A percentile compares a stretch with the other conserved stretches of the same genome.
Evolutionary conservation across 2,113 vertebrate species (phyloP).

Genomic region (Corythornis vintsioides): DNA sequence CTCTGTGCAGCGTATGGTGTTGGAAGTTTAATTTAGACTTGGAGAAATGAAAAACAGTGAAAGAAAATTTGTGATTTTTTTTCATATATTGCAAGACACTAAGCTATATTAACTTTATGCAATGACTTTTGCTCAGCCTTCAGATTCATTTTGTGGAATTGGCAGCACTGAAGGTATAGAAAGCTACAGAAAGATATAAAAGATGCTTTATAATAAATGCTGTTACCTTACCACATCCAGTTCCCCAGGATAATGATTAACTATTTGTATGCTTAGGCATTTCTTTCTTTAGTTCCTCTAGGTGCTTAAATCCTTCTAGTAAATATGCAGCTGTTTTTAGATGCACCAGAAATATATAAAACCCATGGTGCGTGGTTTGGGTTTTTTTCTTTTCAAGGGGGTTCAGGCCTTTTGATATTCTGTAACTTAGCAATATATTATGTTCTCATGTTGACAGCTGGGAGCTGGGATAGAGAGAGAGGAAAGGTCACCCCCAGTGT

Average conservation of each 20-base stretch:
- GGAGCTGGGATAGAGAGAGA: background rate
- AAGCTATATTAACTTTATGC: slow-evolving; percentile 49
- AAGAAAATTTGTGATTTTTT: slow-evolving; percentile 16
- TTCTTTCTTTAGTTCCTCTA: background rate
- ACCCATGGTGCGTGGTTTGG: rapidly evolving
- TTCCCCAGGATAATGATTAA: background rate
- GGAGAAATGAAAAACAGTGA: slow-evolving; percentile 46
- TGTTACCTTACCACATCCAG: background rate
- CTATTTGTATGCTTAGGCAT: background rate
- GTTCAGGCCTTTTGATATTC: background rate
- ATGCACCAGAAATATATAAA: background rate
- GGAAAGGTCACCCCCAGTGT: background rate
- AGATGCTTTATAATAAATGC: slow-evolving; percentile 4
- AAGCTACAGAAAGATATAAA: background rate
- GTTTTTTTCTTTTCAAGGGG: background rate
- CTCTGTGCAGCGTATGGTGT: background rate
- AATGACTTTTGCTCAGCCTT: slow-evolving; percentile 15
- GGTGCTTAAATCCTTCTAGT: background rate
- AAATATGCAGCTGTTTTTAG: background rate
- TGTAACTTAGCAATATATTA: background rate
- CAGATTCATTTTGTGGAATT: slow-evolving; percentile 30
- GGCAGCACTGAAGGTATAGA: background rate
- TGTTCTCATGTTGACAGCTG: background rate
- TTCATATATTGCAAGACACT: slow-evolving; percentile 39
- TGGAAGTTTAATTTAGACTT: slow-evolving; percentile 54